Evolutionary conservation across 2,113 vertebrate genomes (phyloP), one percentile per base, ranked within the genome.

Genomic region (Willisornis vidua): DNA sequence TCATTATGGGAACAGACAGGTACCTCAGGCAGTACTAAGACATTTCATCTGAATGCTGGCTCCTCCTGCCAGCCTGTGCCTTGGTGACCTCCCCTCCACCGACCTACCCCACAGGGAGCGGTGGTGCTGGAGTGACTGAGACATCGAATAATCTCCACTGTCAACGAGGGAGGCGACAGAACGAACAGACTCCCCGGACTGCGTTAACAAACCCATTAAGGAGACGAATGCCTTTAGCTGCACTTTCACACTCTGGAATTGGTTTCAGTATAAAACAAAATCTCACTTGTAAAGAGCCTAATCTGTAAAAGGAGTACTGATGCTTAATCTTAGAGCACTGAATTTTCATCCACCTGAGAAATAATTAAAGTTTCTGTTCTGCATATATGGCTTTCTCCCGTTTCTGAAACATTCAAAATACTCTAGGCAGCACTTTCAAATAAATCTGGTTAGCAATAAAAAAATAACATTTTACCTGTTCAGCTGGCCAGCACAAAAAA

Each of bases 191-290:
- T 80, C 39, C 45, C 65, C 3, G 77, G 80, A 86, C 49, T 35
- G 91, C 55, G 89, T 76, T 72, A 97, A 96, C 83, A 96, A 96
- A 93, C 75, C 68, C 48, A 33, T 71, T 45, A 58, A 72, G 61
- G 90, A 94, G 94, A 91, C 33, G 15, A 96, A 93, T 31, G 90
- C 95, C 70, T 35, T 93, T 68, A 97, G 97, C 86, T 79, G 81
- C 83, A 59, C 75, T 92, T 89, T 96, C 94, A 92, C 87, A 72
- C 48, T 43, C 65, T 8, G 23, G n/a, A 87, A 90, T 35, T 24
- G 59, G 33, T 79, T 93, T 87, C 88, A 84, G 49, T 86, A 68
- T 41, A 73, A 90, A 88, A 54, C 54, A 80, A 89, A 95, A 87
- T 73, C 83, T 94, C 26, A 13, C 86, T 73, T 70, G 20, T 51